A percentile compares a stretch with the other conserved stretches of the same genome.
phyloP scores from a whole-genome alignment of 2,888 invertebrate genomes.

The Synergus japonicus region DNA sequence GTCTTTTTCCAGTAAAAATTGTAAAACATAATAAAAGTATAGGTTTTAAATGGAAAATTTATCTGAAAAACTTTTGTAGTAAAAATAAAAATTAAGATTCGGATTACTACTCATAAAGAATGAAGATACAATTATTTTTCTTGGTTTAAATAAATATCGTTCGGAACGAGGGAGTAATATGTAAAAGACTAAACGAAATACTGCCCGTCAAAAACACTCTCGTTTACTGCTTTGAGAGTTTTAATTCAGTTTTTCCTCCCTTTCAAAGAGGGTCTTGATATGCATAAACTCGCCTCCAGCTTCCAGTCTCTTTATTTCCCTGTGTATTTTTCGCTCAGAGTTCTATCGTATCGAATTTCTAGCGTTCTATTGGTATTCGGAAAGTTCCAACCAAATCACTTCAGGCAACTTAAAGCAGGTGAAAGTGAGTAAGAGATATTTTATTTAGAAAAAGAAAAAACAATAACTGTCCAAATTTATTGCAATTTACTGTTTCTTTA shows the following conservation, averaged over 20 bases:
- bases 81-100: too few species aligned
- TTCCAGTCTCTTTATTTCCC: not conserved
- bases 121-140: not conserved
- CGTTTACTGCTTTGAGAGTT: not conserved
- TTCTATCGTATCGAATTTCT: not conserved
- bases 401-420: not conserved
- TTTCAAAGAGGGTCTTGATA: not conserved
- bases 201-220: not conserved
- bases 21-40: too few species aligned
- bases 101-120: too few species aligned
- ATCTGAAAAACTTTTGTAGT: too few species aligned
- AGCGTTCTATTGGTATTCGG: not conserved
- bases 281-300: slow-evolving; percentile 16
- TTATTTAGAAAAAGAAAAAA: not conserved
- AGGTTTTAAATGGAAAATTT: too few species aligned
- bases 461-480: not conserved
- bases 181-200: not conserved
- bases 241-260: not conserved
- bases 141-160: not conserved
- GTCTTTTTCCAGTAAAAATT: too few species aligned
- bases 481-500: too few species aligned
- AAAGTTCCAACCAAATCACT: not conserved
- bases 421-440: not conserved
- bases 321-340: slow-evolving; percentile 11
- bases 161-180: not conserved